A percentile compares a stretch with the other conserved stretches of the same genome.
These are phyloP conservation scores for Danio jaintianensis DNA, from an alignment of 2,797 vertebrate genomes.

Conservation along the genomic window DNA sequence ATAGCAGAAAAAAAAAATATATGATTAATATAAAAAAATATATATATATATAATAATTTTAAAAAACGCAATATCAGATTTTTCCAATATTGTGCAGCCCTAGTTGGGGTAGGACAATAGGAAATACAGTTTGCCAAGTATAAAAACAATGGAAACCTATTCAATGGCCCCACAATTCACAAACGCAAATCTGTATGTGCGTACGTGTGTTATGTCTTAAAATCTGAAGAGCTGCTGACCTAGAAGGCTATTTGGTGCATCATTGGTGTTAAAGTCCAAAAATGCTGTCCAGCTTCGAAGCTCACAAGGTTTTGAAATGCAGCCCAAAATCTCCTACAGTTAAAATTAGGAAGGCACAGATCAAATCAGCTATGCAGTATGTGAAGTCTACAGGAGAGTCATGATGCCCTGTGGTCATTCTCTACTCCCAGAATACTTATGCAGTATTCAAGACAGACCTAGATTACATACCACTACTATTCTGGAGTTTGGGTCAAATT, in stretches of 20 bases:
- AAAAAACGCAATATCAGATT: too few relatives aligned
- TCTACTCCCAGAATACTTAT: neutral
- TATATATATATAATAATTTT: too few relatives aligned
- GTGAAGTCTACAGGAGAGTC: conserved; percentile 28
- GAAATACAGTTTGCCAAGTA: too few relatives aligned
- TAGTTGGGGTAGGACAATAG: too few relatives aligned
- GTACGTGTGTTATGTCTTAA: neutral
- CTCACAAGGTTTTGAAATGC: conserved; percentile 9
- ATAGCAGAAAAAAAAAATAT: too few relatives aligned
- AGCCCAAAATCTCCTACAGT: conserved; percentile 9
- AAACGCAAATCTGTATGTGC: neutral
- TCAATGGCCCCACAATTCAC: too few relatives aligned
- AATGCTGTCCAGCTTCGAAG: neutral
- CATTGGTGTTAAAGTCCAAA: neutral
- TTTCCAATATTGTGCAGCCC: too few relatives aligned
- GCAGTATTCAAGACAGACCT: conserved; percentile 21
- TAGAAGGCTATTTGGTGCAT: neutral
- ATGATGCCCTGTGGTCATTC: conserved; percentile 1
- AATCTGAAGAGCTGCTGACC: neutral
- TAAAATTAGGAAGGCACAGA: conserved; percentile 2
- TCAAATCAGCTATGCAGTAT: conserved; percentile 22
- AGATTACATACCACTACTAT: conserved; percentile 20
- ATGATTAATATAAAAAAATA: too few relatives aligned
- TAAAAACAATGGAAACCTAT: too few relatives aligned
- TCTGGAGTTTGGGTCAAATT: too few relatives aligned